Conservation (phyloP, 1,140 invertebrate genomes). For the Drosophila bifasciata region DNA sequence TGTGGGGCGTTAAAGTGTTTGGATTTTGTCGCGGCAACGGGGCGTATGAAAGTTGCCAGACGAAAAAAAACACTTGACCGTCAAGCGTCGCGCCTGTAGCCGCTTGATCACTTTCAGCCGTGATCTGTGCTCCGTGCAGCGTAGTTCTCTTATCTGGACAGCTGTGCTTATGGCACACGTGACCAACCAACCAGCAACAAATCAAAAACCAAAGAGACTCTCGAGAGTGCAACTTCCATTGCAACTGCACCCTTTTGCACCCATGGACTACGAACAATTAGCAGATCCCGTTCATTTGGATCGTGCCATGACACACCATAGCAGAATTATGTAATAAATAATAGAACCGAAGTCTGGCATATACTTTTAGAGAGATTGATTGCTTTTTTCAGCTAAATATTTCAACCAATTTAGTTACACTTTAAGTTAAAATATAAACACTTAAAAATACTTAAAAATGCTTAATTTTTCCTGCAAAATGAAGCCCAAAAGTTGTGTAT, state of each 20-base stretch:
- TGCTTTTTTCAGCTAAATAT: too few species aligned
- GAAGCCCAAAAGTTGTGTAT: background rate
- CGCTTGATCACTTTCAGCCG: background rate
- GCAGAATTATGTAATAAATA: too few species aligned
- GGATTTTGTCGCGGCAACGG: slow-evolving; percentile 39
- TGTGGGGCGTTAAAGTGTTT: slow-evolving; percentile 23
- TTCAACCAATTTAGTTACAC: background rate
- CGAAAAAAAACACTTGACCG: slow-evolving; percentile 61
- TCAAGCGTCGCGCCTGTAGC: slow-evolving; percentile 40
- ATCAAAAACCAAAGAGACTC: slow-evolving; percentile 44
- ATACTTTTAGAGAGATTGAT: too few species aligned
- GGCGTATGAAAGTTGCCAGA: slow-evolving; percentile 46
- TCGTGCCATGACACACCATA: slow-evolving; percentile 66
- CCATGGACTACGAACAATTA: slow-evolving; percentile 59
- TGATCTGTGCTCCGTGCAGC: slow-evolving; percentile 2
- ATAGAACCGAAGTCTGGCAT: too few species aligned
- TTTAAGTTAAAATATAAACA: background rate
- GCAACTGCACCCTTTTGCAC: slow-evolving; percentile 65
- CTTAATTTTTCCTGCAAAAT: background rate
- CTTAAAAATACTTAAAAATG: background rate
- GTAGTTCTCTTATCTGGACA: slow-evolving; percentile 59
- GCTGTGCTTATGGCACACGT: slow-evolving; percentile 59
- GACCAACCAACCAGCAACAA: slow-evolving; percentile 58
- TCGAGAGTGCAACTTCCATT: slow-evolving; percentile 27
- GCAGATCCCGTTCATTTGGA: slow-evolving; percentile 52